phyloP scores from a whole-genome alignment of 2,797 vertebrate genomes.

The Sebastes hopkinsi region DNA sequence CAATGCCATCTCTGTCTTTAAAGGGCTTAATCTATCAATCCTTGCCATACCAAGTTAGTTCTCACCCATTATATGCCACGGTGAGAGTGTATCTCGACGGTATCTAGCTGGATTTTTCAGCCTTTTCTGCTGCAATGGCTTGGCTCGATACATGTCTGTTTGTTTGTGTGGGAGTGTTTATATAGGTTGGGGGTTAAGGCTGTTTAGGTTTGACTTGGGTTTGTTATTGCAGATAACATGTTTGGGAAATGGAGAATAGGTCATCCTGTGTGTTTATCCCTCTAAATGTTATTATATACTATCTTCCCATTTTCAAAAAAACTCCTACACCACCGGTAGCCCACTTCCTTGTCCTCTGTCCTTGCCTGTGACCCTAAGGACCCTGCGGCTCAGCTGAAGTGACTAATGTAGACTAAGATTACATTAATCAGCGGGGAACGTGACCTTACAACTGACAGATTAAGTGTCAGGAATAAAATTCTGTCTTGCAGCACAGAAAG shows the following conservation, averaged over 20 bases:
- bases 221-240: constrained; percentile 45
- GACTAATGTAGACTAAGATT: constrained; percentile 78
- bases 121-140: constrained; percentile 9
- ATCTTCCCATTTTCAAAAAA: constrained; percentile 19
- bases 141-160: constrained; percentile 19
- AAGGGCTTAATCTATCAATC: constrained; percentile 42
- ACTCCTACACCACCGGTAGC: not conserved
- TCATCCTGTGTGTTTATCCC: constrained; percentile 26
- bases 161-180: constrained; percentile 38
- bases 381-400: constrained; percentile 60
- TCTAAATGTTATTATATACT: constrained; percentile 10
- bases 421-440: constrained; percentile 79
- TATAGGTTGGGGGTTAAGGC: constrained; percentile 17
- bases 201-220: constrained; percentile 36
- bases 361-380: constrained; percentile 56
- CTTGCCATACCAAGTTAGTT: constrained; percentile 35
- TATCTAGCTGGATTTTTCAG: constrained; percentile 20
- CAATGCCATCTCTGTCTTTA: constrained; percentile 69
- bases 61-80: constrained; percentile 30
- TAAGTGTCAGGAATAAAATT: constrained; percentile 78
- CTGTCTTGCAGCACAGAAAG: constrained; percentile 70
- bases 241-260: constrained; percentile 30
- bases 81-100: not conserved
- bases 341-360: constrained; percentile 34
- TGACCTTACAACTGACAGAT: constrained; percentile 83